Percentiles rank a stretch among this genome's conserved stretches.
phyloP scores from a whole-genome alignment of 2,797 vertebrate species.

The Pangasius larnaudii region DNA sequence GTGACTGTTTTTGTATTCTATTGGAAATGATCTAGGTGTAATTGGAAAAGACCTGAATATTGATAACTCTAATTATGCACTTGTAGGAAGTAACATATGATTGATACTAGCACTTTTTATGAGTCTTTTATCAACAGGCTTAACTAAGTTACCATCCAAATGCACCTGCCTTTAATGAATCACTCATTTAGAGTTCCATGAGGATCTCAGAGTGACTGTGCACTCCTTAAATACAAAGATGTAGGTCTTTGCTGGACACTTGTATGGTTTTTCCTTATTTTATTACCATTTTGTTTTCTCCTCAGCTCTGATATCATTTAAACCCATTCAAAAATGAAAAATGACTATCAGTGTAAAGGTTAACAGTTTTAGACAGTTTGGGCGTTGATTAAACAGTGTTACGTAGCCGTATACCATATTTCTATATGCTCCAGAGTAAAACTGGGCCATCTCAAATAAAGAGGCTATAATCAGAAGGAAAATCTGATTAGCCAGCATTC shows the following conservation, averaged over 20 bases:
- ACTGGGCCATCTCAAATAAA: neutral
- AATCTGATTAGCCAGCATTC: conserved; percentile 23
- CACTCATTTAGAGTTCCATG: neutral
- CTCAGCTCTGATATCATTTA: neutral
- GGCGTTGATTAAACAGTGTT: neutral
- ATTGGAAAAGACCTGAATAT: neutral
- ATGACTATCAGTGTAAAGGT: neutral
- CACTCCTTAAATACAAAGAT: neutral
- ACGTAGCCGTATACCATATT: neutral
- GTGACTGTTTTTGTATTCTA: neutral
- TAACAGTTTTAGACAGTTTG: neutral
- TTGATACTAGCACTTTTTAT: neutral
- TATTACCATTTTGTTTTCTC: neutral
- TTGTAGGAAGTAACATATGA: neutral
- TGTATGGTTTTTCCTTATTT: neutral
- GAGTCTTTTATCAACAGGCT: neutral
- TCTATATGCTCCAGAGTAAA: neutral
- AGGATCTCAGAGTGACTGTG: neutral
- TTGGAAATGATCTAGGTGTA: neutral
- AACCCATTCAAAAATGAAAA: neutral
- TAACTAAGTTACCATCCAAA: neutral
- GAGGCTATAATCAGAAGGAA: conserved; percentile 6
- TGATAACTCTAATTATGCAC: neutral
- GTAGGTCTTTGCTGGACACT: neutral
- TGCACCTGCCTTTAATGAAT: neutral